These are phyloP conservation scores for Eilema depressum DNA, from an alignment of 2,888 invertebrate genomes.

Conservation along the genomic window DNA sequence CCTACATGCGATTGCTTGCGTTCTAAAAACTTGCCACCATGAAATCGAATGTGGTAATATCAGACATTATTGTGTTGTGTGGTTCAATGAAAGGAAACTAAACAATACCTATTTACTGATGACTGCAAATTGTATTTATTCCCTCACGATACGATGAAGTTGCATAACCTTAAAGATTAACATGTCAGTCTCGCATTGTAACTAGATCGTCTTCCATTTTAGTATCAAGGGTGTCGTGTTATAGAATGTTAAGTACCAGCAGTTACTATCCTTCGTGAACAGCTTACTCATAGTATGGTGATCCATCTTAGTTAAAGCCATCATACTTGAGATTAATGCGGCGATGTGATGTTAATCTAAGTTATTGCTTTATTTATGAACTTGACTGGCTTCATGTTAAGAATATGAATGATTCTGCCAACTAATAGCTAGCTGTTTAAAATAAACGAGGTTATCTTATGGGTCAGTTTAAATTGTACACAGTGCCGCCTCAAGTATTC, in stretches of 20 bases:
- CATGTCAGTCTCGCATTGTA: conserved; percentile 45
- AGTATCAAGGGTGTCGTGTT: conserved; percentile 54
- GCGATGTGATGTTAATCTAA: conserved; percentile 47
- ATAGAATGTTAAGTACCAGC: conserved; percentile 55
- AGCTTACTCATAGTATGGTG: conserved; percentile 36
- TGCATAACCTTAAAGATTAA: conserved; percentile 29
- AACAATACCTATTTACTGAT: background rate
- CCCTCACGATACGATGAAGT: conserved; percentile 11
- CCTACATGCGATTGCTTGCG: conserved; percentile 29
- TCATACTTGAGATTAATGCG: conserved; percentile 53
- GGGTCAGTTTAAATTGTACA: conserved; percentile 28
- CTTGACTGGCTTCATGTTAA: conserved; percentile 32
- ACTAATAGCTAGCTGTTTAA: conserved; percentile 25
- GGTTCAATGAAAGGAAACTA: conserved; percentile 11
- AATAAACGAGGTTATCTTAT: conserved; percentile 38
- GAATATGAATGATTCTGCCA: conserved; percentile 30
- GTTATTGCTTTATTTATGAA: conserved; percentile 48
- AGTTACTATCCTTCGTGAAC: conserved; percentile 39
- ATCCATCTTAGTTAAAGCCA: conserved; percentile 50
- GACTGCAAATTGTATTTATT: conserved; percentile 26
- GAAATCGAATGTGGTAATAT: conserved; percentile 4
- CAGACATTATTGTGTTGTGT: background rate
- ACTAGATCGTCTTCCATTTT: conserved; percentile 56
- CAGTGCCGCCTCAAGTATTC: conserved; percentile 16
- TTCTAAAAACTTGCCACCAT: conserved; percentile 13